Percentiles rank a stretch among this genome's conserved stretches.
These are phyloP conservation scores for Pontoporia blainvillei DNA, from an alignment of 2,113 vertebrate genomes.

Conservation along the genomic window DNA sequence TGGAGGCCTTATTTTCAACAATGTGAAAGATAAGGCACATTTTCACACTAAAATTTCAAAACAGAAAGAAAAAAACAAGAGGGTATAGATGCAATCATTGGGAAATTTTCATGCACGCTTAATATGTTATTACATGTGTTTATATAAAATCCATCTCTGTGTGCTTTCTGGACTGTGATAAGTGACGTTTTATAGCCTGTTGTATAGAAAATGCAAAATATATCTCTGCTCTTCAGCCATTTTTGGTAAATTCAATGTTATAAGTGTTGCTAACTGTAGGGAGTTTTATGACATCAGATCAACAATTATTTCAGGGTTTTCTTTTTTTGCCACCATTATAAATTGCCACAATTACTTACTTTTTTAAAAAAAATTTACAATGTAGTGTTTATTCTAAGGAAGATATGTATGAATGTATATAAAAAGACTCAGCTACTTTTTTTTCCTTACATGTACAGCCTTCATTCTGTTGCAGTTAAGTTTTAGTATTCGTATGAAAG, in stretches of 20 bases:
- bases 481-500: conserved; percentile 87
- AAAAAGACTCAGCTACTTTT: conserved; percentile 84
- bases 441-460: conserved; percentile 84
- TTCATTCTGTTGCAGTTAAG: conserved; percentile 85
- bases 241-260: conserved; percentile 98
- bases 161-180: conserved; percentile 99
- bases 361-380: conserved; percentile 76
- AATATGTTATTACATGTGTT: conserved; percentile 99
- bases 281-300: conserved; percentile 93
- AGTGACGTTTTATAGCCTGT: conserved; percentile 99
- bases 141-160: conserved; percentile 99
- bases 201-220: conserved; percentile 99
- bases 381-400: conserved; percentile 81
- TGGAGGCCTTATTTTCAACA: conserved; percentile 92
- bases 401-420: conserved; percentile 91
- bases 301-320: conserved; percentile 85
- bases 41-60: conserved; percentile 82
- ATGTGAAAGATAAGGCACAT: conserved; percentile 91
- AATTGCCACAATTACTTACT: conserved; percentile 84
- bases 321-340: conserved; percentile 79
- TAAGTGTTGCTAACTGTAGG: conserved; percentile 99
- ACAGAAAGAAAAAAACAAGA: conserved; percentile 73
- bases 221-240: conserved; percentile 97
- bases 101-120: conserved; percentile 98
- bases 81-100: conserved; percentile 88